Conservation (phyloP, 64 coral and sea anemone genomes). For the Trachythela sp. region DNA sequence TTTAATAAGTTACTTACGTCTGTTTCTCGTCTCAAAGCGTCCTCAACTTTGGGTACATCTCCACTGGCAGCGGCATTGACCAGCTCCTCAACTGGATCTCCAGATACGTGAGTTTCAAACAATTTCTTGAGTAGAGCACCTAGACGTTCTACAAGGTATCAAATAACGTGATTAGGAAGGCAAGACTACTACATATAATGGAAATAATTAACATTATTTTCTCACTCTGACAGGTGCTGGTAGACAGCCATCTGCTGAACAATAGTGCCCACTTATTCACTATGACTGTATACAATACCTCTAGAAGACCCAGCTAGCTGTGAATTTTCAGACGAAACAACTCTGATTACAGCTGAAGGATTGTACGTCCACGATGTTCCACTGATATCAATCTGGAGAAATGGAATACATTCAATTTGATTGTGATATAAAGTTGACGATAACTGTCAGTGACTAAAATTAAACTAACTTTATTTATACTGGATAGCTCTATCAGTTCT, state of each 20-base stretch:
- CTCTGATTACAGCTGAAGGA: constrained; percentile 70
- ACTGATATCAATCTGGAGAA: constrained; percentile 84
- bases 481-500: not conserved
- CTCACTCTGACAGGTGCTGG: too few relatives aligned
- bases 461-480: not conserved
- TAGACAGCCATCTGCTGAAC: too few relatives aligned
- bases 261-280: too few relatives aligned
- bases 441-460: not conserved
- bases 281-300: constrained; percentile 40
- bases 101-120: constrained; percentile 93
- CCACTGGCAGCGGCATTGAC: constrained; percentile 96
- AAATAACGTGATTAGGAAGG: not conserved
- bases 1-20: constrained; percentile 76
- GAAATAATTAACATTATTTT: too few relatives aligned
- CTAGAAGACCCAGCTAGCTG: constrained; percentile 59
- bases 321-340: constrained; percentile 78
- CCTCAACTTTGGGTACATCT: constrained; percentile 68
- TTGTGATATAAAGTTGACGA: not conserved
- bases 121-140: constrained; percentile 90
- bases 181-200: too few relatives aligned
- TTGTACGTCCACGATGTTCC: constrained; percentile 96
- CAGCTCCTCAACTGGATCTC: constrained; percentile 88
- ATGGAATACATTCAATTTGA: not conserved
- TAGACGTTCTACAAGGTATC: constrained; percentile 55
- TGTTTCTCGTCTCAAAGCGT: constrained; percentile 63